Evolutionary conservation across 2,797 vertebrate genomes (phyloP), one percentile per base, ranked within the genome.

Genomic region (Meriones psammophilus): DNA sequence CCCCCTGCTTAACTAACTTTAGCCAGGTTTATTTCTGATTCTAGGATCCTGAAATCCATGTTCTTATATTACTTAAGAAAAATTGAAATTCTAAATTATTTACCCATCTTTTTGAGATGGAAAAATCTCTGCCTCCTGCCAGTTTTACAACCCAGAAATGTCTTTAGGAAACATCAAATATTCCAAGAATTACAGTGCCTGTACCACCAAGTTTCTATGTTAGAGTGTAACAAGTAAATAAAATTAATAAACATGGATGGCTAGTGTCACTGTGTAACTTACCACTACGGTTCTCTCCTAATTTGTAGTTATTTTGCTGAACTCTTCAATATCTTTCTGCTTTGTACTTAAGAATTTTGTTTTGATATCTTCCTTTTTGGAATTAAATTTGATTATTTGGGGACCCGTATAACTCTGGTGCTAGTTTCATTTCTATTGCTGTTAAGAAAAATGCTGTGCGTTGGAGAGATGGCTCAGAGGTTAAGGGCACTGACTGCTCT

Each of bases 11-110:
- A 24, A 76, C 60, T 84, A 76, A 88, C 8, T 76, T 77, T 42
- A 73, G 8, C 14, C 18, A 66, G 4, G 0, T 42, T 93, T 96
- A 26, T 93, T 95, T 60, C 36, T 56, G 28, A 94, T 2, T 83
- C 18, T 69, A 86, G 26, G 4, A 22, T 28, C 6, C 42, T 89
- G 12, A 58, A 8, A 17, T 92, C 15, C 10, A 18, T 83, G 89
- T 74, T 76, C 46, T 87, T 64, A 71, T 8, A 94, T 3, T 15
- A 91, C 26, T 94, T 96, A 89, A 94, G 71, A 90, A 50, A 95
- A 74, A 9, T 80, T 78, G 12, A 2, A 76, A 77, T 79, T 87
- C 4, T 42, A 80, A 76, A 90, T 77, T 64, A 66, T 68, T 93
- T 69, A 77, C 73, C 42, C 28, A 22, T 8, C 22, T 8, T 22